phyloP scores from a whole-genome alignment of 2,888 invertebrate genomes.

The Hylaea fasciaria region DNA sequence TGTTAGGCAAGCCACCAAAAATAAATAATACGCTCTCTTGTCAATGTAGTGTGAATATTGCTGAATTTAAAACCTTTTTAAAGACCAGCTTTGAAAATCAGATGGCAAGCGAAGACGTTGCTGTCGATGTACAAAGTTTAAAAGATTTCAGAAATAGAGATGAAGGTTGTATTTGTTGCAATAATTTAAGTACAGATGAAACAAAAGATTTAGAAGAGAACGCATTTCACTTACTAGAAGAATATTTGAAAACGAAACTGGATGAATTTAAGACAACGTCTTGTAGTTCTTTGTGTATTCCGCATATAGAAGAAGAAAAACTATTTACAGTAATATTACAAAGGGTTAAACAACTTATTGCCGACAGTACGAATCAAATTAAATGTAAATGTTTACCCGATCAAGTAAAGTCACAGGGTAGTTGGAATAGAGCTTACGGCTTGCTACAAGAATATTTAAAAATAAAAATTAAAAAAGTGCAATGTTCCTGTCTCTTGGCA shows the following conservation, averaged over 20 bases:
- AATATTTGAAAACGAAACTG: slow-evolving; percentile 68
- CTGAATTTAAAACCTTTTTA: slow-evolving; percentile 47
- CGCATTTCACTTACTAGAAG: slow-evolving; percentile 68
- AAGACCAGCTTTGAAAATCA: slow-evolving; percentile 37
- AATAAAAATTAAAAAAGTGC: slow-evolving; percentile 70
- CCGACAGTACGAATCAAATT: slow-evolving; percentile 58
- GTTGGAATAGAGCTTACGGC: slow-evolving; percentile 72
- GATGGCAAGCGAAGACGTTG: slow-evolving; percentile 44
- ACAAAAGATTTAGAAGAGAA: slow-evolving; percentile 71
- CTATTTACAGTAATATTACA: slow-evolving; percentile 60
- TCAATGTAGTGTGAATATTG: slow-evolving; percentile 45
- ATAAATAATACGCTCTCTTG: slow-evolving; percentile 26
- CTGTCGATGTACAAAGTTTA: slow-evolving; percentile 48
- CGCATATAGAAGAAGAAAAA: slow-evolving; percentile 61
- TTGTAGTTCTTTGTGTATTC: slow-evolving; percentile 57
- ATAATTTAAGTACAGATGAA: slow-evolving; percentile 46
- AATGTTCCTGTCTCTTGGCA: slow-evolving; percentile 59
- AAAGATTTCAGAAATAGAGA: slow-evolving; percentile 28
- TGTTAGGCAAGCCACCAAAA: not conserved
- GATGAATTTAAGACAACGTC: slow-evolving; percentile 57
- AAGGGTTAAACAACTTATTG: slow-evolving; percentile 69
- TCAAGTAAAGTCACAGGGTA: slow-evolving; percentile 50
- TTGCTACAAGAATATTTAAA: slow-evolving; percentile 77
- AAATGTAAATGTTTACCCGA: slow-evolving; percentile 58
- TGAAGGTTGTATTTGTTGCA: slow-evolving; percentile 65